phyloP scores from a whole-genome alignment of 2,113 vertebrate genomes.

The Neotragus moschatus region DNA sequence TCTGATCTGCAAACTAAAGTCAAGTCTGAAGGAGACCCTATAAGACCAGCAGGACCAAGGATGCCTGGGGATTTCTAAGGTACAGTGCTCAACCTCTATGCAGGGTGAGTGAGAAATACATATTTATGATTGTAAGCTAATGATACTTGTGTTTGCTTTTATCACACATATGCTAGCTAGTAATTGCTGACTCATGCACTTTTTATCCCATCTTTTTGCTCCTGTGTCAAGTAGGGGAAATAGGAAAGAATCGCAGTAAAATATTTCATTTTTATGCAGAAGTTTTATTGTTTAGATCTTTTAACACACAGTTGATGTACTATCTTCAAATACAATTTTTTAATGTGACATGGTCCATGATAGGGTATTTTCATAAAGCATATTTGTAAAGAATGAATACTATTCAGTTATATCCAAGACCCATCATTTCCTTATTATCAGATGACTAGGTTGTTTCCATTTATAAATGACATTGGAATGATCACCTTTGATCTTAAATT shows the following conservation, averaged over 20 bases:
- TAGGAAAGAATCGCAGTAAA: not conserved
- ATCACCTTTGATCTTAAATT: not conserved
- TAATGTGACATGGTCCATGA: not conserved
- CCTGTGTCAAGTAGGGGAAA: not conserved
- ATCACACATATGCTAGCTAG: not conserved
- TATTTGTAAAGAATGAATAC: not conserved
- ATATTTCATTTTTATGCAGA: not conserved
- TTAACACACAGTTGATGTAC: not conserved
- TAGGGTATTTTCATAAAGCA: not conserved
- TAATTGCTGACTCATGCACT: not conserved
- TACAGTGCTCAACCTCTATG: not conserved
- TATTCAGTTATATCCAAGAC: not conserved
- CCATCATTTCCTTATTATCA: not conserved
- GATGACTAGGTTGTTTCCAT: not conserved
- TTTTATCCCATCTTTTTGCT: not conserved
- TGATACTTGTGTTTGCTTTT: not conserved
- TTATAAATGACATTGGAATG: not conserved
- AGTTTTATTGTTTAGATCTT: not conserved
- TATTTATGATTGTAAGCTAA: not conserved
- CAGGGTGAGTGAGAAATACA: not conserved
- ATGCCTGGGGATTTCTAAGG: not conserved
- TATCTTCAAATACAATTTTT: not conserved
- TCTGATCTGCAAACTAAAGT: not conserved
- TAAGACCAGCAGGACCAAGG: not conserved
- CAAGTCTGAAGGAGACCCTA: not conserved